These are phyloP conservation scores for Podarcis muralis DNA, from an alignment of 2,113 vertebrate species.

Conservation along the genomic window DNA sequence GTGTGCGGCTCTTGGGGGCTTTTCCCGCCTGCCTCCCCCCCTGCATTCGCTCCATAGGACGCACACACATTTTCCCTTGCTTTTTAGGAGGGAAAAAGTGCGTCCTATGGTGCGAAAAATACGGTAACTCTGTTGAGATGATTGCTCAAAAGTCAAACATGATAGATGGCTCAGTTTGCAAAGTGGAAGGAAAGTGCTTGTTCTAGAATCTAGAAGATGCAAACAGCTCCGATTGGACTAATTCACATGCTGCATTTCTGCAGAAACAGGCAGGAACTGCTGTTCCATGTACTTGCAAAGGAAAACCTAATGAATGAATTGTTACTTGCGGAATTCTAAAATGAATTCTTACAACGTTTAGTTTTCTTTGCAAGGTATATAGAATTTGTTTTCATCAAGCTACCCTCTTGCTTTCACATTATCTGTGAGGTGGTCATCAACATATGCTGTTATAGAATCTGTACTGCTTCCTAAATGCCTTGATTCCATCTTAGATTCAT, in stretches of 20 bases:
- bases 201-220: neutral
- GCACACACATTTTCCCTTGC: no score
- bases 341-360: neutral
- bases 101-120: no score
- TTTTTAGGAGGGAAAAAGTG: no score
- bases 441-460: neutral
- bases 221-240: neutral
- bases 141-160: neutral
- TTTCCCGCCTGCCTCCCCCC: no score
- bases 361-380: neutral
- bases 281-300: neutral
- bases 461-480: neutral
- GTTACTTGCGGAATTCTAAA: neutral
- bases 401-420: neutral
- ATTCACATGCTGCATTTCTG: neutral
- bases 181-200: neutral
- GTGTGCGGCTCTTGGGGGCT: no score
- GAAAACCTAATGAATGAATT: neutral
- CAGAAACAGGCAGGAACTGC: no score
- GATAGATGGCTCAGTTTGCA: constrained; percentile 1
- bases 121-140: constrained; percentile 10
- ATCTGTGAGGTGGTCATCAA: neutral
- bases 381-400: neutral
- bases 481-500: neutral
- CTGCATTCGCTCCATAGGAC: no score